phyloP scores from a whole-genome alignment of 1,140 invertebrate species.

The Samia ricini region DNA sequence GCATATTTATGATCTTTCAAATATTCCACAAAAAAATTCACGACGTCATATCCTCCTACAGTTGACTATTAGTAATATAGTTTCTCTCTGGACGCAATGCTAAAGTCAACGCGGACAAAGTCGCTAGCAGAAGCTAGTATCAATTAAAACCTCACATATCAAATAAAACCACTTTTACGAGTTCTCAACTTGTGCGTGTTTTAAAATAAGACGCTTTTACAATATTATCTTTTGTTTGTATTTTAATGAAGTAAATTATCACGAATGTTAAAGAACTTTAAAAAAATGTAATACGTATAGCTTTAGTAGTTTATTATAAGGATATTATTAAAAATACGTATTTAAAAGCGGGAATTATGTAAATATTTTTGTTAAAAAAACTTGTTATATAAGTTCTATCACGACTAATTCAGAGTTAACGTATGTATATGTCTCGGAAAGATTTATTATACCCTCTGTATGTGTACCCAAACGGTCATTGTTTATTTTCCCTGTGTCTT shows the following conservation, averaged over 20 bases:
- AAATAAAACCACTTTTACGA: not conserved
- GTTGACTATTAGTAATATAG: too few species aligned
- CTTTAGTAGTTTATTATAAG: too few species aligned
- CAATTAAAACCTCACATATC: not conserved
- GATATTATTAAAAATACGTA: too few species aligned
- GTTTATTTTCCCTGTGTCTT: conserved; percentile 40
- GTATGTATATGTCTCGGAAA: conserved; percentile 19
- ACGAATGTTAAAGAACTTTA: not conserved
- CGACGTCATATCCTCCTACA: too few species aligned
- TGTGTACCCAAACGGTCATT: conserved; percentile 17
- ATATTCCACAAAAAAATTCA: too few species aligned
- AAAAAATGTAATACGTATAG: too few species aligned
- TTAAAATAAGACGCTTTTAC: too few species aligned
- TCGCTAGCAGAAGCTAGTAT: too few species aligned
- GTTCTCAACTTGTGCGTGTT: too few species aligned
- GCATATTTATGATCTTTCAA: too few species aligned
- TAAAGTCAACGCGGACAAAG: too few species aligned
- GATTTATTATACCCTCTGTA: conserved; percentile 33
- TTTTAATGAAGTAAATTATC: not conserved
- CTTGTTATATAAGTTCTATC: not conserved
- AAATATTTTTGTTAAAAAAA: not conserved
- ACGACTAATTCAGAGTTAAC: conserved; percentile 5
- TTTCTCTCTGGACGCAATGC: too few species aligned
- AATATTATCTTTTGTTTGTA: not conserved
- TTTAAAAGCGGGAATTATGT: not conserved